These are phyloP conservation scores for Anguilla obscura DNA, from an alignment of 2,797 vertebrate species.

Conservation along the genomic window DNA sequence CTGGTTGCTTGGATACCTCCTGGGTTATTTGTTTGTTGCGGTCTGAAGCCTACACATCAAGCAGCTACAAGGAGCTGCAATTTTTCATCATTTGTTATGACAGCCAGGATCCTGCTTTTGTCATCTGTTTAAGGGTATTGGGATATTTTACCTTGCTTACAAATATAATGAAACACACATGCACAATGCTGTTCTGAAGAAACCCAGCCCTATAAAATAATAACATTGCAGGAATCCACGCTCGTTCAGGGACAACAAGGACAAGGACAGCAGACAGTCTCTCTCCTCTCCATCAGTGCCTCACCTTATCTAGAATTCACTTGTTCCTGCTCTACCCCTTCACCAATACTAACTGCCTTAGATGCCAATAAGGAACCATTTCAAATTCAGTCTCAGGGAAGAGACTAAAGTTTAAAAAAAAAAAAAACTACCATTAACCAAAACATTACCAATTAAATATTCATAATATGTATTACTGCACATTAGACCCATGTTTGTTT, in stretches of 20 bases:
- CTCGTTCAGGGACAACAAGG: not conserved
- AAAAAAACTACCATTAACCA: not conserved
- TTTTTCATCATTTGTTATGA: constrained; percentile 14
- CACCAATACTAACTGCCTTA: not conserved
- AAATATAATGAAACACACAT: not conserved
- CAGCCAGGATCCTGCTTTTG: constrained; percentile 2
- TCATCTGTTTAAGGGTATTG: not conserved
- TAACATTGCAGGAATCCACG: not conserved
- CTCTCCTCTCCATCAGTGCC: not conserved
- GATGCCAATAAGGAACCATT: not conserved
- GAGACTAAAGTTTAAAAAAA: not conserved
- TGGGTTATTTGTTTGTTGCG: not conserved
- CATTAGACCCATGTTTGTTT: not conserved
- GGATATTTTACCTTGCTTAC: not conserved
- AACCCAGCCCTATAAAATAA: not conserved
- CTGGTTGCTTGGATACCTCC: not conserved
- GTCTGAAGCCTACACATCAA: constrained; percentile 5
- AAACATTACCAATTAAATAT: not conserved
- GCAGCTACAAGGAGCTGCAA: not conserved
- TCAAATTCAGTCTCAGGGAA: not conserved
- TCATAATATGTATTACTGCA: not conserved
- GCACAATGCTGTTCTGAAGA: not conserved
- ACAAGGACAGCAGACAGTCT: not conserved
- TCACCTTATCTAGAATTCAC: not conserved
- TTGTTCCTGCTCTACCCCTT: not conserved